Evolutionary conservation across 2,888 invertebrate species (phyloP).

Genomic region (Syrphus vitripennis): DNA sequence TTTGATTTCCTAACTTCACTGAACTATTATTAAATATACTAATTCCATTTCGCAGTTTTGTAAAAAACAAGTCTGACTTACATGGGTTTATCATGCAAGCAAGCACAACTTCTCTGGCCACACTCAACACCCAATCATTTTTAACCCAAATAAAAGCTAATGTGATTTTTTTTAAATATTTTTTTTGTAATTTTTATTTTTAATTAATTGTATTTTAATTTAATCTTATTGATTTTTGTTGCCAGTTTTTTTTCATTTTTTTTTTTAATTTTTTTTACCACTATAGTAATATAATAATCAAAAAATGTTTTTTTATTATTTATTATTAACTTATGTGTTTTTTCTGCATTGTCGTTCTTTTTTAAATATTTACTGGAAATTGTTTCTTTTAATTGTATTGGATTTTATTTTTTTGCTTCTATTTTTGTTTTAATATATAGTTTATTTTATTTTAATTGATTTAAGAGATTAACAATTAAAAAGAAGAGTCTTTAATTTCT

Average conservation of each 20-base stretch:
- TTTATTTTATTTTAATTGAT: constrained; percentile 72
- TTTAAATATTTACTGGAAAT: constrained; percentile 73
- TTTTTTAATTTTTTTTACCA: constrained; percentile 71
- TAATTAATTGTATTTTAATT: constrained; percentile 73
- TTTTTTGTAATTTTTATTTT: constrained; percentile 73
- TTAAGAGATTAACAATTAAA: constrained; percentile 72
- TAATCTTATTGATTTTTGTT: constrained; percentile 74
- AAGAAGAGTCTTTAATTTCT: constrained; percentile 71
- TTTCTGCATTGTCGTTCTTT: constrained; percentile 72
- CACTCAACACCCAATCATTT: not conserved
- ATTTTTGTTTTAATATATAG: constrained; percentile 77
- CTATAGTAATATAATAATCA: constrained; percentile 73
- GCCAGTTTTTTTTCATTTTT: constrained; percentile 67
- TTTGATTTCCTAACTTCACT: too few relatives aligned
- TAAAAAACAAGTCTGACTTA: not conserved
- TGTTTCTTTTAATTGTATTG: constrained; percentile 72
- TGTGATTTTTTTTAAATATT: constrained; percentile 63
- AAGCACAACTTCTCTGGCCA: too few relatives aligned
- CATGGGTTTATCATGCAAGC: too few relatives aligned
- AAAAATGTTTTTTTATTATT: constrained; percentile 74
- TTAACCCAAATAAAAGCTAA: not conserved
- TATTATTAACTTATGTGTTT: constrained; percentile 67
- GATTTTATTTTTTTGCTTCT: constrained; percentile 72
- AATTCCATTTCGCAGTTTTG: too few relatives aligned
- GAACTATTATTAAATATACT: too few relatives aligned